Base-by-base conservation (phyloP, 2,888 invertebrate species). In the Thumatha senex region DNA sequence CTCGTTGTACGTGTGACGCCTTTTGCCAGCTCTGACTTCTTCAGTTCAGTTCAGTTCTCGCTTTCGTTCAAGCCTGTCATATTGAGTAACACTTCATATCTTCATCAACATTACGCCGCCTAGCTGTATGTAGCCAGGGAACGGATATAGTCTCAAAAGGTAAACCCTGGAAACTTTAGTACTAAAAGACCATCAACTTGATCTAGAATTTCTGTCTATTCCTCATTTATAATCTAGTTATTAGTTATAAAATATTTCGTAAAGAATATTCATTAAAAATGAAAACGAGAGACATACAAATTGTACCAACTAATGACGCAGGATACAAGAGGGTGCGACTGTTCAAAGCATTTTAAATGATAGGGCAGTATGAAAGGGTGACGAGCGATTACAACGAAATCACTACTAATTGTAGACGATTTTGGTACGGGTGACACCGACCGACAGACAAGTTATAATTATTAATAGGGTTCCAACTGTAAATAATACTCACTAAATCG, bases 401-500 rank as follows among this genome's bases (percentile, higher is more conserved):
- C 51, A 54, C 45, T 61, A 51, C 58, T 70, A 69, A 70, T 68
- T 65, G 58, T 59, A 43, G 45, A 46, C 61, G 51, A 63, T 59
- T 66, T 55, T 15, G 41, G 50, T 63, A 59, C 53, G 63, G 55
- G 39, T 56, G 66, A 63, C 58, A 63, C 61, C 61, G 18, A 24
- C 18, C 2, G 18, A 2, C 54, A 36, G 24, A n/a, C n/a, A 14
- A 18, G 39, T n/a, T 11, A 35, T 51, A 30, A 41, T 46, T 39
- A 44, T 39, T 45, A 12, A 33, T 63, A 63, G 51, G 61, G 65
- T 34, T 54, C 11, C 9, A 13, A 18, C 45, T 18, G 15, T 11
- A 39, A 39, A 18, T 39, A 15, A 11, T 39, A 39, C n/a, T 18
- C 18, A 15, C n/a, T 11, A 39, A 39, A 39, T 39, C 18, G 18